phyloP scores from a whole-genome alignment of 2,888 invertebrate genomes.

The Amblyteles armatorius region DNA sequence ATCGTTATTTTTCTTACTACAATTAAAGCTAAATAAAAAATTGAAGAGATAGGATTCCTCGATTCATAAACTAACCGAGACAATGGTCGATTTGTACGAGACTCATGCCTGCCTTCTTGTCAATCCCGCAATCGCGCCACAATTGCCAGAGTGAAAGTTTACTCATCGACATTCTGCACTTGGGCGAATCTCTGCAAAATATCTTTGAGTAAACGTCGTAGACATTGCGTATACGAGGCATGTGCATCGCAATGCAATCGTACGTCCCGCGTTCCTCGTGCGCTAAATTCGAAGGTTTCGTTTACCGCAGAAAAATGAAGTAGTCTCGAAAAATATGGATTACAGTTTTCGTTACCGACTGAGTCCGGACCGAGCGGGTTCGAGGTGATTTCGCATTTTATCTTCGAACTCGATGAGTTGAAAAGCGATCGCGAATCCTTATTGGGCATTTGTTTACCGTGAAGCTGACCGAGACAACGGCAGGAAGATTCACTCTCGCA shows the following conservation, averaged over 20 bases:
- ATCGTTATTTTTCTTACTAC: not conserved
- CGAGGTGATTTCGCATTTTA: not conserved
- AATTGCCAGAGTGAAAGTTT: conserved; percentile 88
- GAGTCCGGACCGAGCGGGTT: not conserved
- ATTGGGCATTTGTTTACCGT: not conserved
- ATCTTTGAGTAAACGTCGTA: conserved; percentile 85
- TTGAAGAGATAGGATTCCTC: not conserved
- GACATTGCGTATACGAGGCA: conserved; percentile 85
- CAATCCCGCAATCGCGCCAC: conserved; percentile 86
- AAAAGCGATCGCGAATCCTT: not conserved
- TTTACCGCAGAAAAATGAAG: not conserved
- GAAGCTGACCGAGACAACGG: conserved; percentile 58
- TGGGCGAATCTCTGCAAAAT: conserved; percentile 62
- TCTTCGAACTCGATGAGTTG: conserved; percentile 21
- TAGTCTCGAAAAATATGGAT: not conserved
- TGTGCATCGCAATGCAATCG: conserved; percentile 85
- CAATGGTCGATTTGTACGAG: conserved; percentile 86
- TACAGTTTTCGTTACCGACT: not conserved
- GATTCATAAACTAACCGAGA: conserved; percentile 81
- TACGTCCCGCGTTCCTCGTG: conserved; percentile 85
- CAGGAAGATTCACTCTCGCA: conserved; percentile 66
- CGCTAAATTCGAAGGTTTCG: not conserved
- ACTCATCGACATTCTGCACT: conserved; percentile 80
- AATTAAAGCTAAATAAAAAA: conserved; percentile 4
- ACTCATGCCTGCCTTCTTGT: conserved; percentile 84